phyloP scores from a whole-genome alignment of 1,140 invertebrate genomes.

The Varroa destructor region DNA sequence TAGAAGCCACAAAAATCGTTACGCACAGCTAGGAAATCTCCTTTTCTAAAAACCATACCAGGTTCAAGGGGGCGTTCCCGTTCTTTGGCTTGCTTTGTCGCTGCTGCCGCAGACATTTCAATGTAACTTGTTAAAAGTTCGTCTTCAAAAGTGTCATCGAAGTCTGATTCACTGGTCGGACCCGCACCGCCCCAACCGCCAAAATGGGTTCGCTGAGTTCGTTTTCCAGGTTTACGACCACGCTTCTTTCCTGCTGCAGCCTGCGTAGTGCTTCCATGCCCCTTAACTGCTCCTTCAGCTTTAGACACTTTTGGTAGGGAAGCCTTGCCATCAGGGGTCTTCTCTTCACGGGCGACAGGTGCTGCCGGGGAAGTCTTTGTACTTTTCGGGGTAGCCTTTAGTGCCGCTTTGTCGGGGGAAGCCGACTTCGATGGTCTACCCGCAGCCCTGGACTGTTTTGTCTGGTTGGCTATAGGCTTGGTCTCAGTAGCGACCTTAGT shows the following conservation, averaged over 20 bases:
- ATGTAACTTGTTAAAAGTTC: background rate
- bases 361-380: too few species aligned
- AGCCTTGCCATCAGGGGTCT: too few species aligned
- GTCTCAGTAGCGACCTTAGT: too few species aligned
- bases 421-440: too few species aligned
- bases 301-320: too few species aligned
- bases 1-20: conserved; percentile 11
- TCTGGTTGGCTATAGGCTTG: too few species aligned
- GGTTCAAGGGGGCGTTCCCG: background rate
- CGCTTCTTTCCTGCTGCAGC: background rate
- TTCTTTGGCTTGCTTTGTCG: background rate
- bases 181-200: background rate
- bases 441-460: too few species aligned
- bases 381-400: too few species aligned
- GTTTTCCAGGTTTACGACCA: background rate
- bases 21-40: conserved; percentile 11
- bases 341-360: too few species aligned
- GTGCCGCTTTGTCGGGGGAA: too few species aligned
- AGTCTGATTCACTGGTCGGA: background rate
- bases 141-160: conserved; percentile 3
- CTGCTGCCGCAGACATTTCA: background rate
- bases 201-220: conserved; percentile 7
- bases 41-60: conserved; percentile 5
- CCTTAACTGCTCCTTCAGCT: too few species aligned
- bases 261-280: too few species aligned